Conservation (phyloP, 2,797 vertebrate species). For the Chaunax sp. region DNA sequence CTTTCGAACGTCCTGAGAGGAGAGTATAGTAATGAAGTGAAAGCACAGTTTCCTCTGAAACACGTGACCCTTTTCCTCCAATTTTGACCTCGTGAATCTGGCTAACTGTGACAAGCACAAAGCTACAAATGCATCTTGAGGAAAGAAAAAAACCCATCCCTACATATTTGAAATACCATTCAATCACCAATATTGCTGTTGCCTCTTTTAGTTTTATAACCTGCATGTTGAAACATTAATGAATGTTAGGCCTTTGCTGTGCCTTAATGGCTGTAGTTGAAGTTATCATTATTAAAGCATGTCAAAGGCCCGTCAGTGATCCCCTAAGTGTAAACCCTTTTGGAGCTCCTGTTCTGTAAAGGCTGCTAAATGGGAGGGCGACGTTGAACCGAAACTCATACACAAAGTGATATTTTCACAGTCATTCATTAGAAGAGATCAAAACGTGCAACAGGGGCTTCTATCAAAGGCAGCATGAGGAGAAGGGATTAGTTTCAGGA, state of each 20-base stretch:
- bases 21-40: conserved; percentile 9
- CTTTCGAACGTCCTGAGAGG: no score
- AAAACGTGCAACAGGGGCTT: conserved; percentile 54
- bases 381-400: conserved; percentile 36
- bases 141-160: not conserved
- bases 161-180: not conserved
- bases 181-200: not conserved
- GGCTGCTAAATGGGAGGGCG: conserved; percentile 34
- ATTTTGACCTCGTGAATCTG: conserved; percentile 17
- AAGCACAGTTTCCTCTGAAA: conserved; percentile 49
- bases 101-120: conserved; percentile 58
- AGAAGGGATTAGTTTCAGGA: conserved; percentile 68
- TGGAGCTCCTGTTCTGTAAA: conserved; percentile 32
- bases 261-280: conserved; percentile 7
- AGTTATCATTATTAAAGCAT: conserved; percentile 38
- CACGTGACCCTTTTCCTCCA: not conserved
- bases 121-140: conserved; percentile 18
- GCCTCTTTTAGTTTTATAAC: conserved; percentile 23
- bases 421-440: conserved; percentile 56
- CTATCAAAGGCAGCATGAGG: conserved; percentile 62
- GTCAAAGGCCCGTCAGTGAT: conserved; percentile 31
- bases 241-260: conserved; percentile 35
- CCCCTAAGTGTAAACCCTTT: conserved; percentile 26
- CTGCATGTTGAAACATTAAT: conserved; percentile 31
- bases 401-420: conserved; percentile 41